Evolutionary conservation across 2,888 invertebrate species (phyloP).

Genomic region (Cephalotes varians): DNA sequence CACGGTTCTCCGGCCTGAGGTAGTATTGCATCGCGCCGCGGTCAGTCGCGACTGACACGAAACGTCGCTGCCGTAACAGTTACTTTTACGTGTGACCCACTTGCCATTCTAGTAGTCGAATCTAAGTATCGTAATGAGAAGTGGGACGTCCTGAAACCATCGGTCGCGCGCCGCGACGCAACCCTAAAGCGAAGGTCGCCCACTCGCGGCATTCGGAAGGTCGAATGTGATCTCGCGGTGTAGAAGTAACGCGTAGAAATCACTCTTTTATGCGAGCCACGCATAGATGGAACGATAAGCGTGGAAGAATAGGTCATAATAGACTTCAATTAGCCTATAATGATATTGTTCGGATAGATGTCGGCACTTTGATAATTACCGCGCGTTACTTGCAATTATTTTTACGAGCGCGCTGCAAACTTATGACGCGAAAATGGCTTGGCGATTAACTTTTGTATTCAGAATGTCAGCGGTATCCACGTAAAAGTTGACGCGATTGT

Average conservation of each 20-base stretch:
- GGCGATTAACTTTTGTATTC: constrained; percentile 12
- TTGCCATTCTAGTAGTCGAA: constrained; percentile 72
- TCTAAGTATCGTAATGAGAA: constrained; percentile 68
- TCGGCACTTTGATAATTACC: neutral
- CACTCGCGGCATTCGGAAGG: constrained; percentile 41
- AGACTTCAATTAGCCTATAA: neutral
- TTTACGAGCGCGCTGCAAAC: neutral
- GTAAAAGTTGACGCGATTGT: neutral
- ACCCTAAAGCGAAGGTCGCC: constrained; percentile 32
- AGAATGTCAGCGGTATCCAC: neutral
- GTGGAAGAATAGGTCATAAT: neutral
- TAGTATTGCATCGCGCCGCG: constrained; percentile 56
- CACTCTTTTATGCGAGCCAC: neutral
- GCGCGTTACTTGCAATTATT: neutral
- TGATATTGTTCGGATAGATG: neutral
- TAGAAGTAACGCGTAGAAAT: constrained; percentile 1
- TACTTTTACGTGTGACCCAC: constrained; percentile 76
- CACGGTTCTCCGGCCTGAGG: constrained; percentile 57
- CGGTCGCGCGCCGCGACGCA: constrained; percentile 27
- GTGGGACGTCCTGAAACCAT: constrained; percentile 63
- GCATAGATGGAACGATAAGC: neutral
- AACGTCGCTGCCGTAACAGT: constrained; percentile 74
- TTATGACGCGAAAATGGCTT: neutral
- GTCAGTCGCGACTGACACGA: constrained; percentile 63
- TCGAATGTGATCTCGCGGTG: constrained; percentile 28